Evolutionary conservation across 2,888 invertebrate species (phyloP).

Genomic region (Brachycybe producta): DNA sequence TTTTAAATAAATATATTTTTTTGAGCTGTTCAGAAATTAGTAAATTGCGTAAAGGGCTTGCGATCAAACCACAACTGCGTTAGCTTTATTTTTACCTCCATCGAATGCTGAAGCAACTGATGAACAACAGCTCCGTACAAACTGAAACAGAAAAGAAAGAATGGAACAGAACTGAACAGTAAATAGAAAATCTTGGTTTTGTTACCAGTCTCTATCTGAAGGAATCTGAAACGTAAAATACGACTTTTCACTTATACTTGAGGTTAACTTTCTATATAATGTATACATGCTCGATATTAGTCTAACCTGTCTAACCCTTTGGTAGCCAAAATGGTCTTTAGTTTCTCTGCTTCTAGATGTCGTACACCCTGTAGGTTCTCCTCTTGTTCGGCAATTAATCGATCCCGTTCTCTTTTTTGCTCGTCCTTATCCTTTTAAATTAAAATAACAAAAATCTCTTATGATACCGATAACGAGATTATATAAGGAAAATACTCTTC

Average conservation of each 20-base stretch:
- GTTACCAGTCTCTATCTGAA: constrained; percentile 72
- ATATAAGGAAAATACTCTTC: constrained; percentile 14
- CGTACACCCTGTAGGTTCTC: constrained; percentile 57
- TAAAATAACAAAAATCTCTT: constrained; percentile 24
- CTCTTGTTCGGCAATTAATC: constrained; percentile 53
- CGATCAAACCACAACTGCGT: not conserved
- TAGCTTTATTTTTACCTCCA: no score
- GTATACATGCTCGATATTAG: constrained; percentile 36
- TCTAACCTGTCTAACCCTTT: constrained; percentile 51
- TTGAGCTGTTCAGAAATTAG: no score
- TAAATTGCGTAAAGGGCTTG: constrained; percentile 27
- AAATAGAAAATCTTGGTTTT: constrained; percentile 12
- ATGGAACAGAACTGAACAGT: not conserved
- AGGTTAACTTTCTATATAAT: not conserved
- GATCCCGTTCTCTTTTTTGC: constrained; percentile 61
- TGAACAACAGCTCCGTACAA: constrained; percentile 76
- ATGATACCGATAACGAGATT: not conserved
- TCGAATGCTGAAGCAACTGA: constrained; percentile 48
- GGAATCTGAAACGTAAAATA: constrained; percentile 43
- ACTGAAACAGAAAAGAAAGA: constrained; percentile 35
- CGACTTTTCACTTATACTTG: not conserved
- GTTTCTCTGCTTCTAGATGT: constrained; percentile 55
- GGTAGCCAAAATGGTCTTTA: constrained; percentile 47
- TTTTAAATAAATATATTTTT: no score
- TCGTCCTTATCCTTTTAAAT: constrained; percentile 62